Evolutionary conservation across 2,113 vertebrate genomes (phyloP).

Genomic region (Aplodontia rufa): DNA sequence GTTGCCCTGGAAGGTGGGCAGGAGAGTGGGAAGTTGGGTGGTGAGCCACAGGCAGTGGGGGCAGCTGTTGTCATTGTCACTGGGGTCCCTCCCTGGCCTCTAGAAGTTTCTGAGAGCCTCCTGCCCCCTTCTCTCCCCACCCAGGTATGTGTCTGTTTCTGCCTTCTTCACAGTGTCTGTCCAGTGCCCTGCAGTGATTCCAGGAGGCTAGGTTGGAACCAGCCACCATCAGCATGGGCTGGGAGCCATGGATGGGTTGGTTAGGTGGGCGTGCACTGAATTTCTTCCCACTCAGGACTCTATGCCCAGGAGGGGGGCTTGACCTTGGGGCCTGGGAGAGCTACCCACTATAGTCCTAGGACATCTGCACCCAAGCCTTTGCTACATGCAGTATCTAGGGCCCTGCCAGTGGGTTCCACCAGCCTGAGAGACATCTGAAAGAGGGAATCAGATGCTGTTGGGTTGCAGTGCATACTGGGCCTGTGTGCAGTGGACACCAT

Average conservation of each 20-base stretch:
- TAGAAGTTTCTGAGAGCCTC: not conserved
- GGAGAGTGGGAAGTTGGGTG: not conserved
- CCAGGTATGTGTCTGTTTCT: no score
- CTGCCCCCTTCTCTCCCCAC: no score
- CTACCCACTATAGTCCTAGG: no score
- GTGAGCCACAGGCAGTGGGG: not conserved
- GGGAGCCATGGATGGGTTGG: not conserved
- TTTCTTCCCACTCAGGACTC: not conserved
- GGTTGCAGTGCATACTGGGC: not conserved
- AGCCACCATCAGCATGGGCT: no score
- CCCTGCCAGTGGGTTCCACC: rapidly evolving
- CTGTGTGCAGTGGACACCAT: no score
- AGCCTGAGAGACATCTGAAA: not conserved
- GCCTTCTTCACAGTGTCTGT: no score
- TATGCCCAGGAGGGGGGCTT: not conserved
- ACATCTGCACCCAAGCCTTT: not conserved
- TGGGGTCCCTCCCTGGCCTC: no score
- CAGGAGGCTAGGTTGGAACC: not conserved
- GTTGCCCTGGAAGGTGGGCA: not conserved
- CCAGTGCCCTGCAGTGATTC: not conserved
- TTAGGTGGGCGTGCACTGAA: not conserved
- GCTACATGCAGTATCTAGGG: not conserved
- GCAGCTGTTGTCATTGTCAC: not conserved
- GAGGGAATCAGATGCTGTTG: not conserved
- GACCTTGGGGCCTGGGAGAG: not conserved